These are phyloP conservation scores for Corythornis cristatus DNA, from an alignment of 2,113 vertebrate species.

Conservation along the genomic window DNA sequence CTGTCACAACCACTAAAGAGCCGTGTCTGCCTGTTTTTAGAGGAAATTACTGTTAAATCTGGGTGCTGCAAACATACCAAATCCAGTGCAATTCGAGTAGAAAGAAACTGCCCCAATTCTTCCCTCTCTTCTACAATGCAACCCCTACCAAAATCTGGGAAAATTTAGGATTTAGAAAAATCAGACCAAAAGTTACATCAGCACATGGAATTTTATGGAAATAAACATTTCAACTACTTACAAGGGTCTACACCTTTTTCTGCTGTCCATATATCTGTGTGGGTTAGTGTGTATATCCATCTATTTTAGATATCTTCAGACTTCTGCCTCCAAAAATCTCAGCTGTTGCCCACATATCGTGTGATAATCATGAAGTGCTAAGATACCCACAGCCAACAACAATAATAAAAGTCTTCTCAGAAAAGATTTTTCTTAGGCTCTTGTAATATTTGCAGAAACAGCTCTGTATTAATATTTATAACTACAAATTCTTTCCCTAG, in stretches of 20 bases:
- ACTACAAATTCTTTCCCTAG: neutral
- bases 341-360: neutral
- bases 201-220: neutral
- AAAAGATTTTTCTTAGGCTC: neutral
- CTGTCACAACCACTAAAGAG: slow-evolving; percentile 26
- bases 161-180: neutral
- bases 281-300: neutral
- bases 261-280: neutral
- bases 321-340: neutral
- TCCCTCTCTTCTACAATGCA: neutral
- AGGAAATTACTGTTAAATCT: slow-evolving; percentile 24
- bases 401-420: neutral
- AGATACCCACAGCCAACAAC: neutral
- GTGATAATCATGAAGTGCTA: neutral
- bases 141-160: neutral
- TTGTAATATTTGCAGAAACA: slow-evolving; percentile 4
- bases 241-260: neutral
- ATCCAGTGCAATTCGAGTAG: neutral
- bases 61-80: neutral
- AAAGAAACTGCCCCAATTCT: slow-evolving; percentile 20
- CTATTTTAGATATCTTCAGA: neutral
- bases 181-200: neutral
- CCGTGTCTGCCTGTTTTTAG: slow-evolving; percentile 10
- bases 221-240: neutral
- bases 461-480: neutral